Percentiles rank a stretch among this genome's conserved stretches.
Evolutionary conservation across 2,797 vertebrate genomes (phyloP).

Genomic region (Babyrousa celebensis): DNA sequence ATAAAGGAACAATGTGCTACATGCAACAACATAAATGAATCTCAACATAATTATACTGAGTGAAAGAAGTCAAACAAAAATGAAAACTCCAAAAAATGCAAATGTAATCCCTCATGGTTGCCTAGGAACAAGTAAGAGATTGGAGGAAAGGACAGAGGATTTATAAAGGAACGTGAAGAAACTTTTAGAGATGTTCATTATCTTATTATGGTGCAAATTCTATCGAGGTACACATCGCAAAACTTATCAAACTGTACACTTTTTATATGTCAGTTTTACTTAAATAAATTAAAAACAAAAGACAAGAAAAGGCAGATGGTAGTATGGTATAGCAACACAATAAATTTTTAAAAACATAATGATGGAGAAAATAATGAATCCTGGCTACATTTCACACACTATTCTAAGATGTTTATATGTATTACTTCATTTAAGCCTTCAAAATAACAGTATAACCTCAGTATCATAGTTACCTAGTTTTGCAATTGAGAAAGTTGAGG

Average conservation of each 20-base stretch:
- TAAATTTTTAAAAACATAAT: not conserved
- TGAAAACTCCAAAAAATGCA: not conserved
- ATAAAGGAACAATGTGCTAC: not conserved
- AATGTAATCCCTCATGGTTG: not conserved
- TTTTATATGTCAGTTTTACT: not conserved
- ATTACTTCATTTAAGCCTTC: not conserved
- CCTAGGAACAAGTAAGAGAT: not conserved
- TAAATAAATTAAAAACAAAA: not conserved
- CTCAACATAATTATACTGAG: not conserved
- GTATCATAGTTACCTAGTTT: not conserved
- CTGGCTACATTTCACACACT: not conserved
- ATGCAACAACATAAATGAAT: not conserved
- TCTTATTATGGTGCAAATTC: not conserved
- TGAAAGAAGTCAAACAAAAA: slow-evolving; percentile 6
- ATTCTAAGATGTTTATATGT: not conserved
- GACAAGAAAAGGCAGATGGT: not conserved
- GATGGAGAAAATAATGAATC: not conserved
- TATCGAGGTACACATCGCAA: not conserved
- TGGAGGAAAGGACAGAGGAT: not conserved
- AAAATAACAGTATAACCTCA: not conserved
- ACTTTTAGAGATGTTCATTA: not conserved
- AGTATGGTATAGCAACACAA: not conserved
- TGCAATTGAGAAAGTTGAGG: slow-evolving; percentile 1
- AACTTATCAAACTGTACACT: not conserved
- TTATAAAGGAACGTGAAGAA: not conserved